Evolutionary conservation across 2,797 vertebrate genomes (phyloP).

Genomic region (Cuniculus paca): DNA sequence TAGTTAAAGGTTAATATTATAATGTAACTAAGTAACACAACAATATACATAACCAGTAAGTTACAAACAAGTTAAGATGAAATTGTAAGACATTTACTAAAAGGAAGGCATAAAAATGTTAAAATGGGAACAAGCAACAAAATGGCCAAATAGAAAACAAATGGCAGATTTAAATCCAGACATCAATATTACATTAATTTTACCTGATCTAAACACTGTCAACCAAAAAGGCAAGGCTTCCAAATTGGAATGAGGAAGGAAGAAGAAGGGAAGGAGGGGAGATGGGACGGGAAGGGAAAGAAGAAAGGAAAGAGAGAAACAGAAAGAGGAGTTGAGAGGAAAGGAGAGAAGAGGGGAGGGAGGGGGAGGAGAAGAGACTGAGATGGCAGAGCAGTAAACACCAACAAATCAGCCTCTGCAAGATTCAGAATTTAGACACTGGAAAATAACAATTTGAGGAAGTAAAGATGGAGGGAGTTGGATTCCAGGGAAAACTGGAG

Average conservation of each 20-base stretch:
- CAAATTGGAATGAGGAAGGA: background rate
- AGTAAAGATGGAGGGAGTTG: background rate
- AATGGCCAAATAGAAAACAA: background rate
- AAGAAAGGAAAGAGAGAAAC: too few relatives aligned
- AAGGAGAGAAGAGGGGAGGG: too few relatives aligned
- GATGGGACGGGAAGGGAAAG: too few relatives aligned
- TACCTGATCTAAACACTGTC: background rate
- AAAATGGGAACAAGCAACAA: background rate
- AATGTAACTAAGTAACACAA: background rate
- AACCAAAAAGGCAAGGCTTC: background rate
- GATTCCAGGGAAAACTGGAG: background rate
- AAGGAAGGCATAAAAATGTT: background rate
- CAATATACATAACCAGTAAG: background rate
- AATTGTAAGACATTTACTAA: background rate
- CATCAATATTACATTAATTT: background rate
- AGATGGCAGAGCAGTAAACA: background rate
- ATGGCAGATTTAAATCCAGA: background rate
- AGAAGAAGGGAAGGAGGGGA: background rate
- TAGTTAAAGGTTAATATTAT: background rate
- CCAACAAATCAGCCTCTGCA: background rate
- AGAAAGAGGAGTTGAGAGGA: too few relatives aligned
- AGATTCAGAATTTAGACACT: background rate
- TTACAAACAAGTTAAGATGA: background rate
- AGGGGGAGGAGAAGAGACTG: background rate
- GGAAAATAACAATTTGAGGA: background rate